Conservation (phyloP, 2,888 invertebrate genomes). For the Fabriciana adippe region DNA sequence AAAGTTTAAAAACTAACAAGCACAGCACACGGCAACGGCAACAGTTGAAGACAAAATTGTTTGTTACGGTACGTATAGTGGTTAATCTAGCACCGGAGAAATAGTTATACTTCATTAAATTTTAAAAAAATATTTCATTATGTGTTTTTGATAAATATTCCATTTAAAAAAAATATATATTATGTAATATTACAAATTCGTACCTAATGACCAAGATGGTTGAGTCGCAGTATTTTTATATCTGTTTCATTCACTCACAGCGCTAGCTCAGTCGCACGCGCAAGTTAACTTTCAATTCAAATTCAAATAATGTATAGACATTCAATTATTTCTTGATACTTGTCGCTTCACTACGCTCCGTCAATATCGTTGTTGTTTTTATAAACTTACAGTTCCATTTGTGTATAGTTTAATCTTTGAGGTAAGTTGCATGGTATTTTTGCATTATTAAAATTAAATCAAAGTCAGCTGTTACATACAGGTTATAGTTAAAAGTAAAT, state of each 20-base stretch:
- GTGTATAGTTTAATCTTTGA: constrained; percentile 32
- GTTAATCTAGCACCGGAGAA: too few relatives aligned
- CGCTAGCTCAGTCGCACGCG: constrained; percentile 55
- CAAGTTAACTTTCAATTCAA: constrained; percentile 54
- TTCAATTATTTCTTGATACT: constrained; percentile 60
- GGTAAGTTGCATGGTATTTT: constrained; percentile 37
- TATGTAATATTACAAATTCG: background rate
- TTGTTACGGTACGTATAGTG: too few relatives aligned
- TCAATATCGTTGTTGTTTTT: constrained; percentile 35
- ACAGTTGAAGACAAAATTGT: too few relatives aligned
- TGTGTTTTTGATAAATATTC: background rate
- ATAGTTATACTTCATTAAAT: too few relatives aligned
- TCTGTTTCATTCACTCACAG: constrained; percentile 50
- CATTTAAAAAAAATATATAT: background rate
- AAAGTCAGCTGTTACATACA: constrained; percentile 39
- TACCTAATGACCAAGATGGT: constrained; percentile 49
- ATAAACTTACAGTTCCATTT: constrained; percentile 27
- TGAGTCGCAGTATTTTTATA: constrained; percentile 32
- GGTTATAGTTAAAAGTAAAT: constrained; percentile 39
- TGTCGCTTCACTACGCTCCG: constrained; percentile 48
- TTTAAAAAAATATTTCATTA: too few relatives aligned
- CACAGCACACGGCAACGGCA: too few relatives aligned
- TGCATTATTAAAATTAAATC: constrained; percentile 8
- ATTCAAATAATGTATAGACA: constrained; percentile 55
- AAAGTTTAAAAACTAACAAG: too few relatives aligned